These are phyloP conservation scores for Leptodactylus fallax DNA, from an alignment of 2,797 vertebrate genomes.

Conservation along the genomic window DNA sequence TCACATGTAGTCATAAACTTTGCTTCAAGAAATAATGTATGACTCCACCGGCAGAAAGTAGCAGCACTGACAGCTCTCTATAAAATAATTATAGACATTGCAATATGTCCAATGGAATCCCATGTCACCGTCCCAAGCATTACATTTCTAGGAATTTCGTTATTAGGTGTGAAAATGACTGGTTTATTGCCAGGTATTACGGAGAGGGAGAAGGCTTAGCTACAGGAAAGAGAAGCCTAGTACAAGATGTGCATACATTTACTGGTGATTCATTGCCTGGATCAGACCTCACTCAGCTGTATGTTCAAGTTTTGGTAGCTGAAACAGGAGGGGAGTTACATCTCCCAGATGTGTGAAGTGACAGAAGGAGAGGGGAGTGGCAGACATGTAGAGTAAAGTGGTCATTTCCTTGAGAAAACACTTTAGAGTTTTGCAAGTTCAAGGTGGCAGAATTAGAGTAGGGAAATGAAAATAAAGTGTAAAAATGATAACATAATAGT, in stretches of 20 bases:
- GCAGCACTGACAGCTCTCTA: background rate
- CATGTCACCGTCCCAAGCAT: constrained; percentile 19
- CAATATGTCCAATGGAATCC: constrained; percentile 7
- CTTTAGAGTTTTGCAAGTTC: constrained; percentile 11
- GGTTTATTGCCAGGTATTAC: constrained; percentile 47
- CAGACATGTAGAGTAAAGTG: constrained; percentile 18
- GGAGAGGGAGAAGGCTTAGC: constrained; percentile 17
- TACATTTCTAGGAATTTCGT: constrained; percentile 52
- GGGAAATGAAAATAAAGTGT: background rate
- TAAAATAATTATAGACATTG: constrained; percentile 27
- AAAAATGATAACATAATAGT: background rate
- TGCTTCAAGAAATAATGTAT: background rate
- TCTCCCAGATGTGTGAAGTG: constrained; percentile 40
- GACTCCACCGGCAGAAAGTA: background rate
- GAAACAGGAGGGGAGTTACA: background rate
- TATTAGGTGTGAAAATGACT: constrained; percentile 51
- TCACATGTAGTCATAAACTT: background rate
- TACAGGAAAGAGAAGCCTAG: constrained; percentile 28
- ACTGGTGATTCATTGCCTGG: constrained; percentile 35
- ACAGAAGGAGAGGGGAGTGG: constrained; percentile 13
- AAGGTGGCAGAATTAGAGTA: constrained; percentile 6
- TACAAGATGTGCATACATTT: constrained; percentile 48
- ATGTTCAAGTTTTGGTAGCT: constrained; percentile 4
- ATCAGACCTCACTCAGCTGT: constrained; percentile 20
- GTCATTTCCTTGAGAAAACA: constrained; percentile 49